These are phyloP conservation scores for Toxotes lorentzi DNA, from an alignment of 2,797 vertebrate species.

Conservation along the genomic window DNA sequence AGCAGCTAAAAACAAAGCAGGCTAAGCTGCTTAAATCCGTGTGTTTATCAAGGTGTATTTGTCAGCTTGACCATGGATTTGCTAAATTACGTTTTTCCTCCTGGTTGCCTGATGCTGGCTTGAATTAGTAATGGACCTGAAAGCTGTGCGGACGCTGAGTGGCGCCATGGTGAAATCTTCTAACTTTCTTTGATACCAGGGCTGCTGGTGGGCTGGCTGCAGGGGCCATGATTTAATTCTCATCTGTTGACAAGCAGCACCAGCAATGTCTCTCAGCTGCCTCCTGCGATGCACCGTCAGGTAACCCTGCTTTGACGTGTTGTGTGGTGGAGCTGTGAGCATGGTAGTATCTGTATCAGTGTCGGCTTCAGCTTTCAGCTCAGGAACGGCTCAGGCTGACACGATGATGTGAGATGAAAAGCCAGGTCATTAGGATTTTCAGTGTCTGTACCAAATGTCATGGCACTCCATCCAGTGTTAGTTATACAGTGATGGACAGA, in stretches of 20 bases:
- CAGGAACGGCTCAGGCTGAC: too few species aligned
- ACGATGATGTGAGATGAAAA: too few species aligned
- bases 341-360: not conserved
- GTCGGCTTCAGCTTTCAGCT: too few species aligned
- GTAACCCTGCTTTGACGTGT: slow-evolving; percentile 45
- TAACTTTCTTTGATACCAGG: not conserved
- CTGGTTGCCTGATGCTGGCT: not conserved
- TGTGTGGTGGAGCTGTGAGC: not conserved
- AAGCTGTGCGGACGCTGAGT: not conserved
- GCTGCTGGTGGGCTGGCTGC: slow-evolving; percentile 5
- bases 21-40: not conserved
- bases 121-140: not conserved
- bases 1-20: not conserved
- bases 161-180: not conserved
- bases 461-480: too few species aligned
- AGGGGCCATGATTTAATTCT: slow-evolving; percentile 13
- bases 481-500: too few species aligned
- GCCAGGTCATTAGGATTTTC: too few species aligned
- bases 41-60: not conserved
- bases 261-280: slow-evolving; percentile 74
- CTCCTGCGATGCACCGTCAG: slow-evolving; percentile 77
- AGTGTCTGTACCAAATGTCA: not conserved
- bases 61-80: not conserved
- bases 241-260: slow-evolving; percentile 11
- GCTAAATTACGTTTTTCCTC: accelerated